Conservation (phyloP, 2,888 invertebrate genomes). For the Selenia dentaria region DNA sequence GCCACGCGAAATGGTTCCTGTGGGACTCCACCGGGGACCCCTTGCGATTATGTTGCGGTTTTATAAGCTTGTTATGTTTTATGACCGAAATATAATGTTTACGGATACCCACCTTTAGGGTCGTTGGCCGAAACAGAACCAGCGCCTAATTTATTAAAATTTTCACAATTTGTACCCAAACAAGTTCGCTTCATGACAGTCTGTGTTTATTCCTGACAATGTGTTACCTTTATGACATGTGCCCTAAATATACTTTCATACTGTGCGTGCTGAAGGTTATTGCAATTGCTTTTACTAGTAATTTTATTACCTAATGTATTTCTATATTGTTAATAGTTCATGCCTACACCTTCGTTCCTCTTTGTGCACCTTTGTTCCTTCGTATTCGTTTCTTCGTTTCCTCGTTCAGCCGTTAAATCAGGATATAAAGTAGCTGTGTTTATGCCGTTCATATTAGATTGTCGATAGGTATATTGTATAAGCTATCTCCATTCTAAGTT, state of each 20-base stretch:
- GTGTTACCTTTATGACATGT: conserved; percentile 23
- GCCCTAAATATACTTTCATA: conserved; percentile 11
- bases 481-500: too few species aligned
- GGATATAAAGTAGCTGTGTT: too few species aligned
- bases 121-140: conserved; percentile 43
- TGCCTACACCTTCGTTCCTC: too few species aligned
- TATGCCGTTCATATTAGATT: too few species aligned
- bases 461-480: too few species aligned
- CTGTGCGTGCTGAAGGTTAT: conserved; percentile 2
- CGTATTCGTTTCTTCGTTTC: too few species aligned
- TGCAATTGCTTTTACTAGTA: not conserved
- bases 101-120: conserved; percentile 59
- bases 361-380: too few species aligned
- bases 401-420: too few species aligned
- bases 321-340: too few species aligned
- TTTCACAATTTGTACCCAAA: conserved; percentile 43
- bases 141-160: conserved; percentile 49
- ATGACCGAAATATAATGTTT: conserved; percentile 69
- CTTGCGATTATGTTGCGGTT: conserved; percentile 77
- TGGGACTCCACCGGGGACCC: conserved; percentile 68
- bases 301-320: conserved; percentile 1
- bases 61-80: conserved; percentile 83
- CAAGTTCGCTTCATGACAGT: conserved; percentile 21
- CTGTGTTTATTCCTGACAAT: conserved; percentile 32
- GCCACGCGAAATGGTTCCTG: conserved; percentile 69